Base-by-base conservation (phyloP, 2,113 vertebrate species). In the Nycticryphes semicollaris region DNA sequence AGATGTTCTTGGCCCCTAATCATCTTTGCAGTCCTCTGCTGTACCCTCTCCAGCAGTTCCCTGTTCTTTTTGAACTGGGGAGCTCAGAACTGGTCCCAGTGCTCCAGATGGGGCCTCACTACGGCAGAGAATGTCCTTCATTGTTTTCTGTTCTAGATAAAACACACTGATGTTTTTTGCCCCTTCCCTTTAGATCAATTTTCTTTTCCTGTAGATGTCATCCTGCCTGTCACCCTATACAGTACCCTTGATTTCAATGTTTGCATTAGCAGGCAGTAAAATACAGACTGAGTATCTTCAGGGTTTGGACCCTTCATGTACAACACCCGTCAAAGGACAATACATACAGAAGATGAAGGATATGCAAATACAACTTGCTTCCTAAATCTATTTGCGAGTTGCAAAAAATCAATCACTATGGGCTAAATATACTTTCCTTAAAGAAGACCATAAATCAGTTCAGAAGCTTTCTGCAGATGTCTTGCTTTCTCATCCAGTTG, bases 361-460 rank as follows among this genome's bases (percentile, higher is more conserved):
- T 43, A 73, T 8, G 8, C 9, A 56, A 33, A 53, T 41, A 64
- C 19, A 24, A 79, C 59, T 74, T 54, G 47, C 27, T 87, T 89
- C 56, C 67, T 62, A 69, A 60, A 85, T 54, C 22, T 73, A 43
- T 27, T 94, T 24, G 57, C 2, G 2, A 76, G 37, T 84, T 63
- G 47, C 4, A 6, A 80, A 96, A 85, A 83, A 75, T 59, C 54
- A 94, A 8, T 67, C 62, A 62, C 67, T 84, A 67, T 20, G 43
- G 48, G 63, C 25, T 94, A 90, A 87, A 78, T 43, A 86, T 16
- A 69, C 82, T 95, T 92, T 66, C 16, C 66, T 54, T n/a, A 88
- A 63, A 96, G 23, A 94, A 56, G 51, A 77, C 74, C 68, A 84
- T 80, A 84, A 89, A 94, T 93, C 87, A 93, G 23, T 69, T 85